Conservation (phyloP, 2,113 vertebrate species). For the Dromiciops gliroides region DNA sequence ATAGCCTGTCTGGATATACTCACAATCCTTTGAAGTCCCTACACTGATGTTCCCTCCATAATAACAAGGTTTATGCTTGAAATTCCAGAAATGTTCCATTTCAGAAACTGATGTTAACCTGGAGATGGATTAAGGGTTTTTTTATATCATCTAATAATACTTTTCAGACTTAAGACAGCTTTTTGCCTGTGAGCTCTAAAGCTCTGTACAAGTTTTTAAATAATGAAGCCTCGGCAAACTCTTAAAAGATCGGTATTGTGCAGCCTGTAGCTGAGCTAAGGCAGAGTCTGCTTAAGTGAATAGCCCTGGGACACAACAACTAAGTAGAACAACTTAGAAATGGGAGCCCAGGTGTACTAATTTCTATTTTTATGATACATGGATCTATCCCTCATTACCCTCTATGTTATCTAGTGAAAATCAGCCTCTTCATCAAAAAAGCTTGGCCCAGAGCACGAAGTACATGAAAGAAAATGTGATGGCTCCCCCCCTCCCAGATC, state of each 20-base stretch:
- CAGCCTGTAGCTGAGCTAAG: background rate
- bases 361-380: background rate
- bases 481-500: background rate
- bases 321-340: background rate
- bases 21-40: background rate
- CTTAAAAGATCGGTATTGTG: background rate
- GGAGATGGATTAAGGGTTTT: background rate
- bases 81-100: background rate
- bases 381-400: background rate
- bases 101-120: slow-evolving; percentile 2
- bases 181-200: slow-evolving; percentile 2
- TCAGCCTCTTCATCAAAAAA: background rate
- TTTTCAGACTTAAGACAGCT: background rate
- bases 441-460: background rate
- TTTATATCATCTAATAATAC: background rate
- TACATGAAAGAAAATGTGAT: background rate
- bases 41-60: background rate
- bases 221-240: background rate
- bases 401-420: background rate
- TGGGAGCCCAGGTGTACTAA: background rate
- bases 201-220: background rate
- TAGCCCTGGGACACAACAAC: background rate
- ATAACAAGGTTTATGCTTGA: background rate
- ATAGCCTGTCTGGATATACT: background rate
- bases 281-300: background rate